Evolutionary conservation across 2,113 vertebrate genomes (phyloP).

Genomic region (Cyprinodon variegatus): DNA sequence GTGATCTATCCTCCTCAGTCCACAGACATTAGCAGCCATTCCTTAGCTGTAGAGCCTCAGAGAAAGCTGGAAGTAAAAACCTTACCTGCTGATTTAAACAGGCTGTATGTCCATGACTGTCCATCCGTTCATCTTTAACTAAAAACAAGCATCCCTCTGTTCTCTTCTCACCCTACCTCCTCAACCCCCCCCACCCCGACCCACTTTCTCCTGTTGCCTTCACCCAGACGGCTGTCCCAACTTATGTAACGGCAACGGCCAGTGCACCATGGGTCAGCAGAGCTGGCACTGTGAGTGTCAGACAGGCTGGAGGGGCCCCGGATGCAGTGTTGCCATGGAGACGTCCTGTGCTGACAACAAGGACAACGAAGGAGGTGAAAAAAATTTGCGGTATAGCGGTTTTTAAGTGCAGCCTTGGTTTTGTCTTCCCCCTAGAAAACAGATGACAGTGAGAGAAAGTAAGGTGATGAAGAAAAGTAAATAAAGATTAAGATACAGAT

Average conservation of each 20-base stretch:
- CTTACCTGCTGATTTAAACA: slow-evolving; percentile 46
- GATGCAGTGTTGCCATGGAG: slow-evolving; percentile 99
- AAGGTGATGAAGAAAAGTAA: slow-evolving; percentile 3
- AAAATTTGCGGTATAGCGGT: not conserved
- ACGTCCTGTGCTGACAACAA: slow-evolving; percentile 98
- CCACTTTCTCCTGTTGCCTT: slow-evolving; percentile 60
- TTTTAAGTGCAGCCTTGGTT: not conserved
- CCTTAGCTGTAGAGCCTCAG: slow-evolving; percentile 27
- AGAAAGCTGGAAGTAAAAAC: slow-evolving; percentile 49
- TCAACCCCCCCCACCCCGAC: not conserved
- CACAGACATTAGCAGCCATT: slow-evolving; percentile 25
- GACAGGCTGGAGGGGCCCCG: slow-evolving; percentile 96
- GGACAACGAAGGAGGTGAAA: slow-evolving; percentile 99
- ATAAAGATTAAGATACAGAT: slow-evolving; percentile 25
- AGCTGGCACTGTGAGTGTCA: slow-evolving; percentile 99
- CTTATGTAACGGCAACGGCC: slow-evolving; percentile 96
- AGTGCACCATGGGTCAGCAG: slow-evolving; percentile 98
- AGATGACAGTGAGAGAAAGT: slow-evolving; percentile 10
- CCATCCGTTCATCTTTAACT: slow-evolving; percentile 35
- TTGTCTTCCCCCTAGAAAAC: not conserved
- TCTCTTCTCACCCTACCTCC: not conserved
- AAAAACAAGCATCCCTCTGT: slow-evolving; percentile 45
- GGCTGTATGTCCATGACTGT: slow-evolving; percentile 41
- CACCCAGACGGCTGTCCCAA: slow-evolving; percentile 96
- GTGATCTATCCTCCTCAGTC: slow-evolving; percentile 59